These are phyloP conservation scores for Anolis sagrei DNA, from an alignment of 2,113 vertebrate species.

Conservation along the genomic window DNA sequence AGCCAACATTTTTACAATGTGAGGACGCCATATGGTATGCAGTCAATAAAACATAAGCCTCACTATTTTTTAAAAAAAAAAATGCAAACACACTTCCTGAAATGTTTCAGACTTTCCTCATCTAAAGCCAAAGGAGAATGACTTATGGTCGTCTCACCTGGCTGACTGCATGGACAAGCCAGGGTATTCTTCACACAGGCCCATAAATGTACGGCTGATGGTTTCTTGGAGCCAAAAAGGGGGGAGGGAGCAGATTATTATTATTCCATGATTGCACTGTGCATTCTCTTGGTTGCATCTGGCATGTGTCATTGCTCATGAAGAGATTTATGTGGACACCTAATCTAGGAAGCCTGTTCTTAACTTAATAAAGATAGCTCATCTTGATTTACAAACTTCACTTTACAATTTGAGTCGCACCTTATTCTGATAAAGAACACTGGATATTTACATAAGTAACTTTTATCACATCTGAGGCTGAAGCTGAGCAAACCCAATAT, in stretches of 20 bases:
- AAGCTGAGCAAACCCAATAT: constrained; percentile 12
- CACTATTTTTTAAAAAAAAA: background rate
- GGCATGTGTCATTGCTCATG: background rate
- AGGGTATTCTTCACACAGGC: background rate
- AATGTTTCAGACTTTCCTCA: constrained; percentile 13
- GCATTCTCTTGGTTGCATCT: background rate
- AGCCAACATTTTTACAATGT: constrained; percentile 28
- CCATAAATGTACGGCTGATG: constrained; percentile 18
- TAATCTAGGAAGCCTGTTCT: background rate
- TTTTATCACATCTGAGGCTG: background rate
- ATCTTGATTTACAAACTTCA: constrained; percentile 5
- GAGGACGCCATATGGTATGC: background rate
- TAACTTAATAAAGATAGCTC: background rate
- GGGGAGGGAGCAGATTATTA: constrained; percentile 7
- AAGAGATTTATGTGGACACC: background rate
- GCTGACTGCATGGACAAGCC: background rate
- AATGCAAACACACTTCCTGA: background rate
- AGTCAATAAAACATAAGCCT: background rate
- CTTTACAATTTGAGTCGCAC: background rate
- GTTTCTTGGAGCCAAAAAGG: constrained; percentile 18
- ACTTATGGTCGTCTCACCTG: constrained; percentile 5
- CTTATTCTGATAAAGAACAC: background rate
- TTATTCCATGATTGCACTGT: constrained; percentile 22
- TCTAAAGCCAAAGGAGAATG: background rate
- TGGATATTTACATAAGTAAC: background rate